Conservation (phyloP, 2,797 vertebrate species). For the Bryconaethiops microstoma region DNA sequence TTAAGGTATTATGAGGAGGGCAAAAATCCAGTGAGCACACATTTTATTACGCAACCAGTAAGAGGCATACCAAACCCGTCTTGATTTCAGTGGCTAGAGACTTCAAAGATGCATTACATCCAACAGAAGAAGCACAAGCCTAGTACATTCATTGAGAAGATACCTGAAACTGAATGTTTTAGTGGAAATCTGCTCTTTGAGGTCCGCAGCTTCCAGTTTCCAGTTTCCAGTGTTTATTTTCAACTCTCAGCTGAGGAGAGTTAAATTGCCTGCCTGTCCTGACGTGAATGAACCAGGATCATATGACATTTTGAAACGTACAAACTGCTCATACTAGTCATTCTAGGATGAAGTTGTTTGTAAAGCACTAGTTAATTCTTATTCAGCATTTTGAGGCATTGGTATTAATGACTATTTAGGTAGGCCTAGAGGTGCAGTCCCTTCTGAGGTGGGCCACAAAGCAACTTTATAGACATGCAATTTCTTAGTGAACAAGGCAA, state of each 20-base stretch:
- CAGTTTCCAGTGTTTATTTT: no score
- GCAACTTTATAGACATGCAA: no score
- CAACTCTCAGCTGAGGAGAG: not conserved
- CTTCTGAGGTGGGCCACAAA: no score
- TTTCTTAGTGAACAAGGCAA: no score
- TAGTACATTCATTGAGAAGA: not conserved
- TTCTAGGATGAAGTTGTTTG: not conserved
- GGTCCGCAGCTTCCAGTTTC: not conserved
- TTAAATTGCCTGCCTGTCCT: no score
- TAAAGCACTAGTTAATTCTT: not conserved
- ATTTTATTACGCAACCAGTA: conserved; percentile 43
- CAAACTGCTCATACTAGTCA: not conserved
- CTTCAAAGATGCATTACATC: conserved; percentile 14
- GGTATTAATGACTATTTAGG: not conserved
- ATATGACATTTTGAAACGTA: not conserved
- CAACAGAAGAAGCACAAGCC: not conserved
- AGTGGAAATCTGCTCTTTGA: not conserved
- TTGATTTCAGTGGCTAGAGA: not conserved
- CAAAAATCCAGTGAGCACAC: conserved; percentile 36
- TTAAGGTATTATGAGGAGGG: conserved; percentile 40
- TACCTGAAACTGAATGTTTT: not conserved
- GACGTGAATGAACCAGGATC: not conserved
- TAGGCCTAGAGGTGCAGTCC: not conserved
- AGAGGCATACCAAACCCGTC: conserved; percentile 17
- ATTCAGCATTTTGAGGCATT: not conserved